Percentiles rank a stretch among this genome's conserved stretches.
These are phyloP conservation scores for Coranthus polyacanthus DNA, from an alignment of 2,797 vertebrate genomes.

Conservation along the genomic window DNA sequence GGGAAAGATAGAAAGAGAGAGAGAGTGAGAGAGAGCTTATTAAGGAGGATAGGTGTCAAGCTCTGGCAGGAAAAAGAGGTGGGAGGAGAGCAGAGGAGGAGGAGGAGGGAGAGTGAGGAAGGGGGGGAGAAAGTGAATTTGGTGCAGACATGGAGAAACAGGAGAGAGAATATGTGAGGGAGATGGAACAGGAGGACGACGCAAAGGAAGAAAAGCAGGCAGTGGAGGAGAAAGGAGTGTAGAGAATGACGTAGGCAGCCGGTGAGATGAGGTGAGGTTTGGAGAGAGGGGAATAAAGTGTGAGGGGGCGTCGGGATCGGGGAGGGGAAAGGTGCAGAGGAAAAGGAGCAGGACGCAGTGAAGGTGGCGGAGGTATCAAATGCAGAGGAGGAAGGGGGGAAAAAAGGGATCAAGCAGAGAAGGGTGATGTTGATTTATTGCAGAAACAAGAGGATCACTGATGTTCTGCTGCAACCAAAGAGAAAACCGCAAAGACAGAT, in stretches of 20 bases:
- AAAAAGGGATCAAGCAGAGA: conserved; percentile 26
- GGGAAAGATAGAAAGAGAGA: conserved; percentile 33
- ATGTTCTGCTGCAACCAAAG: background rate
- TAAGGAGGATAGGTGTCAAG: conserved; percentile 80
- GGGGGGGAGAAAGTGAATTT: conserved; percentile 25
- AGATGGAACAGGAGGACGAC: conserved; percentile 4
- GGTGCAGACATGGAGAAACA: conserved; percentile 22
- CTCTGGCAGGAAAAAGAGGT: conserved; percentile 72
- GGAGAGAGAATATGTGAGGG: conserved; percentile 9
- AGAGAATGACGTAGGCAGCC: conserved; percentile 27
- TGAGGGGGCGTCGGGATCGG: conserved; percentile 1
- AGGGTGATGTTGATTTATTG: conserved; percentile 19
- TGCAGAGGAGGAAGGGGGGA: conserved; percentile 26
- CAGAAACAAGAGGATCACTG: conserved; percentile 5
- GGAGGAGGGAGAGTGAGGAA: conserved; percentile 19
- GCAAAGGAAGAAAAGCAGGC: conserved; percentile 11
- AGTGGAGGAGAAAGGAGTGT: conserved; percentile 19
- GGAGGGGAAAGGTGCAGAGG: conserved; percentile 2
- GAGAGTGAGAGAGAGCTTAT: conserved; percentile 67
- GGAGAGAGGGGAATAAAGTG: background rate
- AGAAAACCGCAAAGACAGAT: background rate
- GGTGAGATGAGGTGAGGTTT: no score
- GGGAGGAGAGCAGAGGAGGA: conserved; percentile 51
- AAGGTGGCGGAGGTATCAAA: conserved; percentile 16
- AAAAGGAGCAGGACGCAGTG: conserved; percentile 3